Base-by-base conservation (phyloP, 1,140 invertebrate genomes). In the Phocides pigmalion region DNA sequence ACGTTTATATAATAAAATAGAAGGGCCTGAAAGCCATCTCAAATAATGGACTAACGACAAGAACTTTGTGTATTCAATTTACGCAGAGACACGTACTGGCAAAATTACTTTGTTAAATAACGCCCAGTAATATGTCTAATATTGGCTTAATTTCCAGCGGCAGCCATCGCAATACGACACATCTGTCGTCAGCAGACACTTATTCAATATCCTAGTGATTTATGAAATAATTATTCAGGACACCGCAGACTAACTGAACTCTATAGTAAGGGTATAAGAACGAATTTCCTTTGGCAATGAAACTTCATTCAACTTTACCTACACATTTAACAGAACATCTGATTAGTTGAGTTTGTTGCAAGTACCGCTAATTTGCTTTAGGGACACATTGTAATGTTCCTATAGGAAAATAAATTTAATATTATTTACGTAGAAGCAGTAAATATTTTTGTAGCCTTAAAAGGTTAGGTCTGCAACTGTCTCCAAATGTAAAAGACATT, bases 121-220 rank as follows among this genome's bases (percentile, higher is more conserved):
- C 51, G 37, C 53, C 54, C 32, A 35, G 51, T 54, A 70, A 70
- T 69, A 66, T 67, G 62, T 74, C 63, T 50, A 71, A 64, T 68
- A 65, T 70, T 68, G 50, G 67, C 41, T 66, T 62, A 79, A 64
- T 70, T 68, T 72, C 53, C 56, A 61, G 41, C 64, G 66, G 64
- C 67, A 67, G 63, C 62, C 62, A 58, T 54, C 65, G 66, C 68
- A 72, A 74, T 76, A 74, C 62, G 71, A 76, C 72, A 70, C 74
- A 79, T 74, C 74, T 79, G 77, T 76, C 74, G 70, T 42, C 70
- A 56, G 14, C 72, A 79, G 74, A 70, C 68, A 79, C 74, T 79
- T 72, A 76, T 79, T 79, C 76, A 76, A 79, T 79, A 70, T 74
- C 66, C 62, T 47, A 46, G 64, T 79, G 76, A 79, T 76, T 79